These are phyloP conservation scores for Nematopogon swammerdamellus DNA, from an alignment of 2,888 invertebrate genomes.

Conservation along the genomic window DNA sequence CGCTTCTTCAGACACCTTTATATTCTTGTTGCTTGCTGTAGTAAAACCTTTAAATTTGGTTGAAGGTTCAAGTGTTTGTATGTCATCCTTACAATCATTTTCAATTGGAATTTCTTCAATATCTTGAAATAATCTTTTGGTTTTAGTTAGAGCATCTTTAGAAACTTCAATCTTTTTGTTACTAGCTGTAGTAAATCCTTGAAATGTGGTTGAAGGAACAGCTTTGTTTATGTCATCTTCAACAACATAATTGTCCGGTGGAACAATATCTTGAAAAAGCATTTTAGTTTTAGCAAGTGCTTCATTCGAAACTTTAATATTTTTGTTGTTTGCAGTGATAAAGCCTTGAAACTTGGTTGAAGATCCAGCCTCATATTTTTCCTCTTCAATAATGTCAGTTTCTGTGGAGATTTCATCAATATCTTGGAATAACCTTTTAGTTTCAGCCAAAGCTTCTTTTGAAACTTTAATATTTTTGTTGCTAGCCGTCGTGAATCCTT, in stretches of 20 bases:
- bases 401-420: conserved; percentile 2
- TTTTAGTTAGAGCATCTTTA: conserved; percentile 21
- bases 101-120: conserved; percentile 10
- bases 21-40: conserved; percentile 9
- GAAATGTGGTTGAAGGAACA: background rate
- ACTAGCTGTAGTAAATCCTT: conserved; percentile 23
- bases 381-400: conserved; percentile 2
- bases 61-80: background rate
- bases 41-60: conserved; percentile 4
- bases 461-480: conserved; percentile 9
- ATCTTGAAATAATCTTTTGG: conserved; percentile 23
- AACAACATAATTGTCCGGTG: too few species aligned
- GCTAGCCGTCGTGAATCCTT: conserved; percentile 8
- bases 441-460: conserved; percentile 7
- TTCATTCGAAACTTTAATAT: conserved; percentile 6
- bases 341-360: conserved; percentile 3
- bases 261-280: conserved; percentile 7
- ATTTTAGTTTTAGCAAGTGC: conserved; percentile 7
- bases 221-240: too few species aligned
- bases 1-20: conserved; percentile 7
- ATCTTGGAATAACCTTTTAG: conserved; percentile 3
- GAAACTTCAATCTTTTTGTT: conserved; percentile 20
- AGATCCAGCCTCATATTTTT: background rate
- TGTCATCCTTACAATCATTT: background rate
- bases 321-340: conserved; percentile 9